These are phyloP conservation scores for Oncorhynchus gorbuscha DNA, from an alignment of 2,113 vertebrate genomes.

Conservation along the genomic window DNA sequence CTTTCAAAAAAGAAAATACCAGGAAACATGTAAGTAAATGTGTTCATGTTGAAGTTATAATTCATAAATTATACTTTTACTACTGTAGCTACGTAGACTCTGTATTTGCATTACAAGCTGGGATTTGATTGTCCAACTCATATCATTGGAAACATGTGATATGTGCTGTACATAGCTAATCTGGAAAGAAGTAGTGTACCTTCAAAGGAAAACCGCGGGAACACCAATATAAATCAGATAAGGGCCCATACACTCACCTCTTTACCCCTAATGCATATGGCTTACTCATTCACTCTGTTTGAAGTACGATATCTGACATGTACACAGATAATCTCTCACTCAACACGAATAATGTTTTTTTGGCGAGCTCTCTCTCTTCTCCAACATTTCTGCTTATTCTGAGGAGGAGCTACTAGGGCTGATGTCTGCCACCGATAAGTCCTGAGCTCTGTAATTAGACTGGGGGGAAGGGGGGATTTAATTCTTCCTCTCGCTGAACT, in stretches of 20 bases:
- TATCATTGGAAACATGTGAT: too few species aligned
- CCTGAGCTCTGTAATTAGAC: slow-evolving; percentile 66
- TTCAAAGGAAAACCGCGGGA: slow-evolving; percentile 21
- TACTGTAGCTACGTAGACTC: too few species aligned
- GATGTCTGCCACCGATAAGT: slow-evolving; percentile 67
- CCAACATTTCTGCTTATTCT: slow-evolving; percentile 60
- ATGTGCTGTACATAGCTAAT: too few species aligned
- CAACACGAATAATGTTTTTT: slow-evolving; percentile 38
- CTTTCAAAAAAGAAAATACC: too few species aligned
- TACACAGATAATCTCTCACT: slow-evolving; percentile 54
- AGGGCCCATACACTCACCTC: slow-evolving; percentile 36
- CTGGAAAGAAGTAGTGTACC: too few species aligned
- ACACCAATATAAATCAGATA: slow-evolving; percentile 48
- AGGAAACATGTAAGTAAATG: too few species aligned
- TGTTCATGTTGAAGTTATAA: too few species aligned
- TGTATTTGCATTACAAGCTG: too few species aligned
- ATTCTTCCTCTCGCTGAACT: slow-evolving; percentile 56
- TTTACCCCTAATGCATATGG: slow-evolving; percentile 42
- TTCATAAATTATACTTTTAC: too few species aligned
- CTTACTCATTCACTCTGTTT: slow-evolving; percentile 46
- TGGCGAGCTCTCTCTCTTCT: slow-evolving; percentile 39
- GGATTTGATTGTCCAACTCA: too few species aligned
- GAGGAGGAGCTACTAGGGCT: slow-evolving; percentile 50
- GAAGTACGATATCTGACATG: slow-evolving; percentile 48
- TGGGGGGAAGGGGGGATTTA: slow-evolving; percentile 56